phyloP scores from a whole-genome alignment of 2,113 vertebrate genomes.

The Solea senegalensis region DNA sequence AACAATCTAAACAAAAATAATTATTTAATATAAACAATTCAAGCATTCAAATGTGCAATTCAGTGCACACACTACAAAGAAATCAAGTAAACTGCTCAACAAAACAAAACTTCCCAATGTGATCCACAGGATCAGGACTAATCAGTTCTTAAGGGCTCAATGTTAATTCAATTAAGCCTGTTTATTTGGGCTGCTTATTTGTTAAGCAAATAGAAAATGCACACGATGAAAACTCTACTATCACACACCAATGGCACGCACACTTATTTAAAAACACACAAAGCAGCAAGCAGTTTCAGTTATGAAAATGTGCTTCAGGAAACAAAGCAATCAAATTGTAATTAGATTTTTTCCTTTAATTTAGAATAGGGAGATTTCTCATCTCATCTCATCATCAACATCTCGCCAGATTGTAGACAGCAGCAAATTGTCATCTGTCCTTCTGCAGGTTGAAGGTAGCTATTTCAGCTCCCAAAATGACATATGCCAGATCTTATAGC shows the following conservation, averaged over 20 bases:
- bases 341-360: too few relatives aligned
- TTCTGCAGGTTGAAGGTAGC: too few relatives aligned
- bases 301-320: neutral
- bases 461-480: too few relatives aligned
- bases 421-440: too few relatives aligned
- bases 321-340: neutral
- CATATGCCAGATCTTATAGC: too few relatives aligned
- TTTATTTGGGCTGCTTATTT: neutral
- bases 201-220: neutral
- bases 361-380: too few relatives aligned
- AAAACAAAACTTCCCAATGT: neutral
- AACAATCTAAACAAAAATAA: conserved; percentile 21
- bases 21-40: conserved; percentile 5
- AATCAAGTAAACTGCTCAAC: neutral
- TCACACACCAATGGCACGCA: neutral
- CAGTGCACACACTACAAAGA: conserved; percentile 1
- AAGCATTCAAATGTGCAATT: conserved; percentile 8
- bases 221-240: neutral
- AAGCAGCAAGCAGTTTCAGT: conserved; percentile 1
- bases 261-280: neutral
- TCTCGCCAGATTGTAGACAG: too few relatives aligned
- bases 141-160: too few relatives aligned
- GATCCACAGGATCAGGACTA: too few relatives aligned
- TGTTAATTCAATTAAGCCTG: too few relatives aligned
- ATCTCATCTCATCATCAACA: too few relatives aligned